phyloP scores from a whole-genome alignment of 2,888 invertebrate species.

The Melitaea athalia region DNA sequence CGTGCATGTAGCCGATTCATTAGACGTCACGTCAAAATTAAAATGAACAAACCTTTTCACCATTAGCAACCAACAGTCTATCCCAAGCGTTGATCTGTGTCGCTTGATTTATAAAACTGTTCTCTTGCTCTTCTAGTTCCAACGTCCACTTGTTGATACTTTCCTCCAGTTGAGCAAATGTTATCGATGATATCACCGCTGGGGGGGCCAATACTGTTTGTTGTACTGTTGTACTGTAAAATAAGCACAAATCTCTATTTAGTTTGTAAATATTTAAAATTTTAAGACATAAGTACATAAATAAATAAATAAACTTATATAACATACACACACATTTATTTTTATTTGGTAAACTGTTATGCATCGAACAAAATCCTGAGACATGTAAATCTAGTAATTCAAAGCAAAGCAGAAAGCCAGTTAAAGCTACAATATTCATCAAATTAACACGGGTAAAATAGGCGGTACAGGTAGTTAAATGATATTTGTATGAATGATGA shows the following conservation, averaged over 20 bases:
- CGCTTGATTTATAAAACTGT: constrained; percentile 95
- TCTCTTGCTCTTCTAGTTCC: constrained; percentile 96
- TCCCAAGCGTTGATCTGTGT: constrained; percentile 98
- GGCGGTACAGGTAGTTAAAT: no score
- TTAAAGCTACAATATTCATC: no score
- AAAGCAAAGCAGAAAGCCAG: no score
- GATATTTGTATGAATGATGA: no score
- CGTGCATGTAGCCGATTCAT: no score
- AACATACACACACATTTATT: no score
- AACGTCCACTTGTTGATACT: constrained; percentile 96
- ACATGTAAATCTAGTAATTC: no score
- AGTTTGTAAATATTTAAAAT: not conserved
- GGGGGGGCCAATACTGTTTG: constrained; percentile 63
- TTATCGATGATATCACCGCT: constrained; percentile 81
- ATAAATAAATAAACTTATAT: no score
- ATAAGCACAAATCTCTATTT: not conserved
- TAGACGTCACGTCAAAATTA: not conserved
- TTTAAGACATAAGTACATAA: no score
- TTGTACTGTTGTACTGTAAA: constrained; percentile 54
- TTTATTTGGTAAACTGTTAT: no score
- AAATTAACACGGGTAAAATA: no score
- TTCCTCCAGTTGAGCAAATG: constrained; percentile 94
- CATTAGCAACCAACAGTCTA: constrained; percentile 92
- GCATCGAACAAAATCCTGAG: no score
- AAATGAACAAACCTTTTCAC: constrained; percentile 87